Evolutionary conservation across 2,888 invertebrate species (phyloP), one percentile per base, ranked within the genome.

Genomic region (Oscheius sp.): DNA sequence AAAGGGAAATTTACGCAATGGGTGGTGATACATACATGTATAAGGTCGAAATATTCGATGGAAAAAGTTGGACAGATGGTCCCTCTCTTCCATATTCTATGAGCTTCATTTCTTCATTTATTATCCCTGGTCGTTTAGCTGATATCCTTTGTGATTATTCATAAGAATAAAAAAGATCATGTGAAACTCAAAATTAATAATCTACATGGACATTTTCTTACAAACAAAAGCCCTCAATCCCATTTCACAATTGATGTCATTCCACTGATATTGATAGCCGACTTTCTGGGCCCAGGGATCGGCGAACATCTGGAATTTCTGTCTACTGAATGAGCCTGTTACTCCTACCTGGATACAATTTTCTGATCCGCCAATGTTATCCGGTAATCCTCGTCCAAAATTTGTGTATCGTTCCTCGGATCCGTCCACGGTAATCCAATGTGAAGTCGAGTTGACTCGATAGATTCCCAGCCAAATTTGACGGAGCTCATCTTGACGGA

Each of bases 391-490:
- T n/a, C 49, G 49, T n/a, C 49, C 49, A 49, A 49, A 49, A 18
- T 49, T 49, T 7, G 16, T n/a, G 13, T 49, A 49, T 5, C 18
- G 2, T 5, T n/a, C 18, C 13, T 49, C 18, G 2, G 21, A 25
- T 6, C 55, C 55, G 21, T 55, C 55, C 6, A 25, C 25, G 3
- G 12, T 23, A 25, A 55, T 21, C 55, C 55, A 55, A 3, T 9
- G 5, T 35, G 35, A 3, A 13, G 3, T 21, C 2, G 12, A 3
- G 23, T 55, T 55, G 6, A 13, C 12, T 5, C 55, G 55, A 13
- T 55, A 23, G 13, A 55, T 55, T 55, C 55, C 55, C 2, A 55
- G 13, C 58, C 58, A 25, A 29, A 27, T 58, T 27, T 58, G 58
- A 29, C 29, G 55, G 12, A 25, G 16, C 27, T 55, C 55, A 13